Evolutionary conservation across 2,113 vertebrate species (phyloP).

Genomic region (Siniperca chuatsi): DNA sequence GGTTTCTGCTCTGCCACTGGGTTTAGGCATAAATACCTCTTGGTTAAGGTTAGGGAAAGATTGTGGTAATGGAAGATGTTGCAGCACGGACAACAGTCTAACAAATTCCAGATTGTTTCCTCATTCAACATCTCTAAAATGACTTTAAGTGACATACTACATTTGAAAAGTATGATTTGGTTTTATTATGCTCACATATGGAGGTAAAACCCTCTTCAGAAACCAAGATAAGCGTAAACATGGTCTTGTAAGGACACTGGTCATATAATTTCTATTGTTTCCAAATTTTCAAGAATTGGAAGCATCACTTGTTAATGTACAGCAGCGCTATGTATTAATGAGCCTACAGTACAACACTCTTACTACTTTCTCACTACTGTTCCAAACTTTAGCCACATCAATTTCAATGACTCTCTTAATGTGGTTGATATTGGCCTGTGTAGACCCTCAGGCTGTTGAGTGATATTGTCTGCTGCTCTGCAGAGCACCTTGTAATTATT

Average conservation of each 20-base stretch:
- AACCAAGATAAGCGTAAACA: neutral
- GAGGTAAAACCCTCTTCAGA: neutral
- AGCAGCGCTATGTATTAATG: conserved; percentile 53
- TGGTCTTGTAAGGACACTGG: neutral
- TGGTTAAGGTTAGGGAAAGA: neutral
- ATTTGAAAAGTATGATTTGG: too few species aligned
- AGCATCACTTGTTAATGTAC: conserved; percentile 43
- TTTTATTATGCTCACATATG: neutral
- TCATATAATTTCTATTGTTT: neutral
- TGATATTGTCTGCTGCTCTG: conserved; percentile 30
- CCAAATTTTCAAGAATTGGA: conserved; percentile 22
- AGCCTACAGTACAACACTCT: conserved; percentile 25
- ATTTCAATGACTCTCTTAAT: conserved; percentile 32
- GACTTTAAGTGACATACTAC: too few species aligned
- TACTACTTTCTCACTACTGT: conserved; percentile 29
- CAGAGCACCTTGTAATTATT: conserved; percentile 57
- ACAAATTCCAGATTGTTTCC: too few species aligned
- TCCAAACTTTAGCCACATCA: conserved; percentile 10
- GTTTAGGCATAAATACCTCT: neutral
- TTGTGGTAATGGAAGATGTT: neutral
- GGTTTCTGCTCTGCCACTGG: neutral
- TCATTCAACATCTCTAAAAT: too few species aligned
- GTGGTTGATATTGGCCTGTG: conserved; percentile 39
- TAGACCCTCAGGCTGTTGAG: neutral
- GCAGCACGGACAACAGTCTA: neutral